phyloP scores from a whole-genome alignment of 92 coral and sea anemone genomes.

The Zoanthus gigantus region DNA sequence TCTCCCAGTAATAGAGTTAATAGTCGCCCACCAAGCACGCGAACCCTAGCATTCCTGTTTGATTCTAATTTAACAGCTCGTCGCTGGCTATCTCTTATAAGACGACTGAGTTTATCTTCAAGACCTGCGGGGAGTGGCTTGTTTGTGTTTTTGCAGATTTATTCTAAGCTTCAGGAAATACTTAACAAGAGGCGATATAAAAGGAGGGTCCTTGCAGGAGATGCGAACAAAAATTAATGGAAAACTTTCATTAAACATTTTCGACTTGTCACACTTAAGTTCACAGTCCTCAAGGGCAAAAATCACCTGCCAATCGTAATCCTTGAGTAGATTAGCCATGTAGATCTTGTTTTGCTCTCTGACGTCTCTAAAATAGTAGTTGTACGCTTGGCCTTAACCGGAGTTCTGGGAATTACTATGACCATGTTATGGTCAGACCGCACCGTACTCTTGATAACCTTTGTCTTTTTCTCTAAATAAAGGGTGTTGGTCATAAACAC shows the following conservation, averaged over 20 bases:
- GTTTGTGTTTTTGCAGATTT: background rate
- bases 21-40: constrained; percentile 18
- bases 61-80: constrained; percentile 19
- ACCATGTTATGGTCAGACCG: constrained; percentile 58
- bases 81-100: constrained; percentile 23
- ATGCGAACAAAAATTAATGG: constrained; percentile 2
- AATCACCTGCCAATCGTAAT: constrained; percentile 25
- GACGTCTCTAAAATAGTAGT: constrained; percentile 35
- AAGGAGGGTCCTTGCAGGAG: constrained; percentile 7
- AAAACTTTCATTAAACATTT: background rate
- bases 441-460: constrained; percentile 44
- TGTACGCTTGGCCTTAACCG: constrained; percentile 9
- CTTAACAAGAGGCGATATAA: constrained; percentile 10
- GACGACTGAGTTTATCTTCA: constrained; percentile 5
- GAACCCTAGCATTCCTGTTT: constrained; percentile 1
- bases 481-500: constrained; percentile 62
- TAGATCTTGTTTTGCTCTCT: constrained; percentile 20
- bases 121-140: constrained; percentile 20
- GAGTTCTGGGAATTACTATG: constrained; percentile 4
- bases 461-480: constrained; percentile 47
- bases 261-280: background rate
- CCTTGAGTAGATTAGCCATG: background rate
- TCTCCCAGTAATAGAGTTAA: constrained; percentile 34
- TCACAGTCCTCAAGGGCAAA: background rate
- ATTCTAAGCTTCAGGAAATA: constrained; percentile 6